Evolutionary conservation across 2,797 vertebrate genomes (phyloP), one percentile per base, ranked within the genome.

Genomic region (Falco naumanni): DNA sequence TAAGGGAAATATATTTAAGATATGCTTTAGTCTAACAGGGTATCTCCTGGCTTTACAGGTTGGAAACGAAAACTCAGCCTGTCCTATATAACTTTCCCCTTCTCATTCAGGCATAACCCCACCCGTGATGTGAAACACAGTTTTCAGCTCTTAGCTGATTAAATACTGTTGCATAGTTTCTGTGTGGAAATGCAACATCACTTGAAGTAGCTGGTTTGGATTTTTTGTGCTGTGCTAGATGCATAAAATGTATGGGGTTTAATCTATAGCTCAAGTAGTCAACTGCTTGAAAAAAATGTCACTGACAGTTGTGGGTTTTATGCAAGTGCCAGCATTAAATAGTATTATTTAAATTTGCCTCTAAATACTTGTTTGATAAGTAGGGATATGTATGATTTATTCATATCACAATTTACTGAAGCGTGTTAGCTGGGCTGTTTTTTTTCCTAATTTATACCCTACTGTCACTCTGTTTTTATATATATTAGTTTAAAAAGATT

Each of bases 311-410:
- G 78, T 77, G 83, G 88, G 90, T 66, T 97, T 98, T 96, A 97
- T 96, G 69, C 91, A 95, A 95, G 87, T 92, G 66, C 75, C 85
- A 64, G 85, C 95, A 96, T 98, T 97, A 95, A 97, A 97, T 92
- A 75, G 91, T 84, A 97, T 97, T 96, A 96, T 97, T 97, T 97
- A 97, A 97, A 98, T 93, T 89, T 95, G 60, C 95, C 96, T 97
- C 97, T 95, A 95, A 98, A 97, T 96, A 89, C 96, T 97, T 97
- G 96, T 95, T 96, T 97, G 94, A 97, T 96, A 97, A 97, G 97
- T 84, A 96, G 65, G 95, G 90, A 93, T 97, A 89, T 83, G 54
- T 96, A 96, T 97, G 96, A 97, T 97, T 96, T 97, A 97, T 97
- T 97, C 96, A 94, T 94, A 95, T 96, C 94, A 93, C 90, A 96